Base-by-base conservation (phyloP, 2,113 vertebrate species). In the Ammodytes marinus region DNA sequence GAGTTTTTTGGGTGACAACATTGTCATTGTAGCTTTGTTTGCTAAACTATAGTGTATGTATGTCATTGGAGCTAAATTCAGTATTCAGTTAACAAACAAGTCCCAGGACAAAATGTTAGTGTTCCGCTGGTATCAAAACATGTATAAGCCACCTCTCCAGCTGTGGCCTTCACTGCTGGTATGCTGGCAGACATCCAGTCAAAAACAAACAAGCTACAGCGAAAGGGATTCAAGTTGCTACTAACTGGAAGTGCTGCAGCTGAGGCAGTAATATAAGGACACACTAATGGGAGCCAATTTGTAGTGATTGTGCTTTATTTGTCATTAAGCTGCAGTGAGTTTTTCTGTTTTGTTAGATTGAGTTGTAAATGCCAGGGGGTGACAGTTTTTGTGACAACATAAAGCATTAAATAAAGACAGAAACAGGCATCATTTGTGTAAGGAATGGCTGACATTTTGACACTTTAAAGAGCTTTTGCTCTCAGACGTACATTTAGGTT, bases 121-220 rank as follows among this genome's bases (percentile, higher is more conserved):
- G 19, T 59, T 50, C 61, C 39, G 46, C 11, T 54, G 57, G 46
- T 77, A 46, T 74, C n/a, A 52, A 47, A 61, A 63, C 40, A 68
- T 40, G 37, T 6, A 43, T 60, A 9, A 46, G 19, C 53, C 15
- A 80, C 64, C 55, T 57, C 43, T 66, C 9, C 45, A 35, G 19
- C 61, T 77, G 43, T 64, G 13, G 45, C 6, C 13, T 4, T 66
- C 9, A 17, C 53, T 53, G 5, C 42, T 43, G n/a, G 27, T 27
- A 27, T 27, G 27, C 27, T 27, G 27, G 27, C 27, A 27, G 27
- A 27, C 27, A 27, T 53, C 39, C 12, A 43, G 49, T 61, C 27
- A 79, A 79, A 79, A 81, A 14, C 47, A 80, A 61, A 50, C 8
- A 2, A 49, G 50, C 35, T 52, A 47, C 5, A 2, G 5, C n/a